Percentiles rank a stretch among this genome's conserved stretches.
These are phyloP conservation scores for Bubo scandiacus DNA, from an alignment of 2,113 vertebrate species.

Conservation along the genomic window DNA sequence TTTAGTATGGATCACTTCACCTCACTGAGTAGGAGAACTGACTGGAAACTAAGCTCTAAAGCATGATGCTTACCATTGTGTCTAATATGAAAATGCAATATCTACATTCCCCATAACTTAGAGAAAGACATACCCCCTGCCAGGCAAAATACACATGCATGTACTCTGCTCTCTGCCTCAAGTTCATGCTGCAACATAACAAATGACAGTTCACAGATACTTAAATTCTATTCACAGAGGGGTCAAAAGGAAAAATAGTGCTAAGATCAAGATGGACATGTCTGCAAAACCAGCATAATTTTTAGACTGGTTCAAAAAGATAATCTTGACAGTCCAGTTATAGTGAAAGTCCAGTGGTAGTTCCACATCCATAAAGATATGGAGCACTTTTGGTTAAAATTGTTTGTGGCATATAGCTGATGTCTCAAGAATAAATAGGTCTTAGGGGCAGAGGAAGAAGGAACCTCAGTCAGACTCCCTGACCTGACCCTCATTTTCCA, in stretches of 20 bases:
- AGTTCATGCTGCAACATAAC: not conserved
- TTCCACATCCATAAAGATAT: not conserved
- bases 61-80: not conserved
- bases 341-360: not conserved
- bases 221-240: not conserved
- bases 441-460: not conserved
- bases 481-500: not conserved
- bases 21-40: not conserved
- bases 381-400: not conserved
- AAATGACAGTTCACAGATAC: not conserved
- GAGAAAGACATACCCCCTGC: not conserved
- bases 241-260: not conserved
- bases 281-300: not conserved
- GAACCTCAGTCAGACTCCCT: not conserved
- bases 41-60: conserved; percentile 2
- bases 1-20: conserved; percentile 10
- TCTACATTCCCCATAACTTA: not conserved
- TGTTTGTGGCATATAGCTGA: not conserved
- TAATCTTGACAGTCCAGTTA: not conserved
- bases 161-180: not conserved
- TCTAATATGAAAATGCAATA: not conserved
- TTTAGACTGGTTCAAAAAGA: not conserved
- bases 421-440: not conserved
- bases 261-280: not conserved
- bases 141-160: not conserved